These are phyloP conservation scores for Drosophila niveifrons DNA, from an alignment of 2,888 invertebrate genomes.

Conservation along the genomic window DNA sequence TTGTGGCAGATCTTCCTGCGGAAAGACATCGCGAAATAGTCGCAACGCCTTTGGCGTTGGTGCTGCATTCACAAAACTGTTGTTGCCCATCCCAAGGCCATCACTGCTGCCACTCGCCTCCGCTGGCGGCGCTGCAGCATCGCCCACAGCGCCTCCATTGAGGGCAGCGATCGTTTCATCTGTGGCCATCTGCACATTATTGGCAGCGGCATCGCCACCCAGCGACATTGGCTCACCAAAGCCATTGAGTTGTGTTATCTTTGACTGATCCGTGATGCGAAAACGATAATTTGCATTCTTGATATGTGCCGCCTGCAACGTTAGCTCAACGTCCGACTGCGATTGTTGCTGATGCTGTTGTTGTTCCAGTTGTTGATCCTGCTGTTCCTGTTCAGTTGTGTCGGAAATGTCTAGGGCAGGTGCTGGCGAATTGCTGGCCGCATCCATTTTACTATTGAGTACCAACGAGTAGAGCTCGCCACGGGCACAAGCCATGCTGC, in stretches of 20 bases:
- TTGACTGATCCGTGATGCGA: conserved; percentile 84
- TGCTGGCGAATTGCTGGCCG: conserved; percentile 48
- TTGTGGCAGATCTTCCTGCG: conserved; percentile 85
- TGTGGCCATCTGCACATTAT: conserved; percentile 68
- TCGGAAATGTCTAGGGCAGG: conserved; percentile 51
- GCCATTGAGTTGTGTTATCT: conserved; percentile 84
- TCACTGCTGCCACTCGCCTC: conserved; percentile 48
- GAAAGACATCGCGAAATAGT: conserved; percentile 84
- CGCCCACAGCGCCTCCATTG: conserved; percentile 65
- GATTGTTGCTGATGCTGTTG: conserved; percentile 47
- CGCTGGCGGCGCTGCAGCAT: conserved; percentile 60
- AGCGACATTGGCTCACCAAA: conserved; percentile 80
- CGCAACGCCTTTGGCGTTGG: conserved; percentile 80
- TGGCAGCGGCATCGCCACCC: conserved; percentile 70
- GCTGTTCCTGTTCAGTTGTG: conserved; percentile 41
- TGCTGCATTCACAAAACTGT: conserved; percentile 52
- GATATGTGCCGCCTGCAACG: conserved; percentile 84
- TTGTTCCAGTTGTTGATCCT: conserved; percentile 45
- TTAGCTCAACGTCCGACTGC: conserved; percentile 83
- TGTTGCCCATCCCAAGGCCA: conserved; percentile 20
- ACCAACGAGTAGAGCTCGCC: conserved; percentile 85
- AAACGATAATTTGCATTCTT: conserved; percentile 85
- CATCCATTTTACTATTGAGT: conserved; percentile 82
- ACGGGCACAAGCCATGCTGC: conserved; percentile 92
- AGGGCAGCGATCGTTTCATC: conserved; percentile 71